Evolutionary conservation across 2,113 vertebrate genomes (phyloP), one percentile per base, ranked within the genome.

Genomic region (Callorhinus ursinus): DNA sequence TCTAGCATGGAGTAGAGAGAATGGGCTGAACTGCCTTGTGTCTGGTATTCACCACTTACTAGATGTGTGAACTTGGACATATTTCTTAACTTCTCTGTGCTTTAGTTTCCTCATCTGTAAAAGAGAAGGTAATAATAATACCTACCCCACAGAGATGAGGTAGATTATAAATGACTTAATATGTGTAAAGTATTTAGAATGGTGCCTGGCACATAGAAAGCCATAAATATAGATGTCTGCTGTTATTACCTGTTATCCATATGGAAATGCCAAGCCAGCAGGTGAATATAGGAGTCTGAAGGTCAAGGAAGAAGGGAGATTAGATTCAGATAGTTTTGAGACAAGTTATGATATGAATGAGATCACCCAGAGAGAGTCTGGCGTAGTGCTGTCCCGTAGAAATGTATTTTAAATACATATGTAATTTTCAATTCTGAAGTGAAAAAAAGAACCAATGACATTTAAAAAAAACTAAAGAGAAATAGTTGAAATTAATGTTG

Each of bases 401-500:
- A 81, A 87, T 53, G 61, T 7, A 84, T 31, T 77, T 77, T 77
- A 49, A 77, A 31, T 77, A 88, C 26, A 33, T 55, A 46, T 13
- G 4, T 76, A 83, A 87, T 53, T 90, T 69, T 22, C 91, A 46
- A 81, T 59, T 86, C 72, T 86, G 6, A 84, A 72, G 71, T 87
- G 51, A 24, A 36, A 51, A 31, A 53, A 28, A 95, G 31, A 94
- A 92, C 4, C 2, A 49, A 36, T 72, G 11, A 86, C 8, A 79
- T 59, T 59, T 93, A 63, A 67, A 90, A 89, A 95, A 92, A 49
- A 65, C 53, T 5, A n/a, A 55, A 94, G 24, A 83, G 2, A 63
- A 80, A 81, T 16, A 18, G 11, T 72, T 85, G 14, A 97, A 85
- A 72, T 97, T 90, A 85, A 85, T 90, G 71, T 87, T 61, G 80